A percentile compares a stretch with the other conserved stretches of the same genome.
These are phyloP conservation scores for Neodiprion virginianus DNA, from an alignment of 1,140 invertebrate genomes.

Conservation along the genomic window DNA sequence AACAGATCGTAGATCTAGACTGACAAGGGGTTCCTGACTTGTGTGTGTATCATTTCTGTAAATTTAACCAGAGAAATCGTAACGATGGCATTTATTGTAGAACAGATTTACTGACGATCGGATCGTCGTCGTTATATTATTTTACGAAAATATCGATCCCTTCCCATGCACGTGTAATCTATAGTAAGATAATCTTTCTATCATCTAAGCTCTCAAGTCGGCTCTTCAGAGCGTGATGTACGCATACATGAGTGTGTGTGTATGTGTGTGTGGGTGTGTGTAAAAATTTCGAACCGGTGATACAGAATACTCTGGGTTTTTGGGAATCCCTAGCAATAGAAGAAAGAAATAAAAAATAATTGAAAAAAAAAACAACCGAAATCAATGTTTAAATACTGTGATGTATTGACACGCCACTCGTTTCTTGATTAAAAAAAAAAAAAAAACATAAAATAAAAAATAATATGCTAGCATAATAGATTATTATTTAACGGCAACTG, in stretches of 20 bases:
- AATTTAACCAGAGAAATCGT: background rate
- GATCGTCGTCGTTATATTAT: background rate
- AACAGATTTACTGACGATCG: background rate
- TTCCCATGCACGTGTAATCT: too few relatives aligned
- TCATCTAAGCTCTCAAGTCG: too few relatives aligned
- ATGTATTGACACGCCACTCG: background rate
- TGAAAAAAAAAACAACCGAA: too few relatives aligned
- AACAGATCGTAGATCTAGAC: slow-evolving; percentile 26
- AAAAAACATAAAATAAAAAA: too few relatives aligned
- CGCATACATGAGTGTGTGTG: too few relatives aligned
- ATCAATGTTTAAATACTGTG: background rate
- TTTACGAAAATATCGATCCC: background rate
- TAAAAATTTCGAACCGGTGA: background rate
- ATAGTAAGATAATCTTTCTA: too few relatives aligned
- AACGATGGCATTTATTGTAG: background rate
- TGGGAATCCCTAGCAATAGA: slow-evolving; percentile 1
- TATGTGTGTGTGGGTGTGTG: background rate
- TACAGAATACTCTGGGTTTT: background rate
- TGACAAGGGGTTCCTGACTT: slow-evolving; percentile 32
- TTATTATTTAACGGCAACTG: slow-evolving; percentile 38
- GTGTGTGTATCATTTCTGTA: background rate
- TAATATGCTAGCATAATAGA: slow-evolving; percentile 12
- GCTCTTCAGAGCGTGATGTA: too few relatives aligned
- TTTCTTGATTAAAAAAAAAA: background rate
- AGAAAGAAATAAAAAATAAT: background rate